Conservation (phyloP, 2,797 vertebrate species). For the Malacoctenus gilli region DNA sequence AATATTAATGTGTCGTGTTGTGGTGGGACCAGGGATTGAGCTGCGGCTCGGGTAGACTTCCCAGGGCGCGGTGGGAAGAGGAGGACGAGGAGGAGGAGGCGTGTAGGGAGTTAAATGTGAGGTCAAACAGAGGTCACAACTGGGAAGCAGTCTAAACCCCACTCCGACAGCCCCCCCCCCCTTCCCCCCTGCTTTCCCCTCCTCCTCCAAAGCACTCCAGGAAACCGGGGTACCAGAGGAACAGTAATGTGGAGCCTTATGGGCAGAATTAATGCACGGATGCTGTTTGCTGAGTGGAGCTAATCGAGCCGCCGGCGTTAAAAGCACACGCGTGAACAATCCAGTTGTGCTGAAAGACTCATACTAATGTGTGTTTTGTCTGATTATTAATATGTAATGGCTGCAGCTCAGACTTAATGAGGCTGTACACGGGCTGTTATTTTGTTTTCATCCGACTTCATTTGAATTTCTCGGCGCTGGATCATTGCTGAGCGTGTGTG, state of each 20-base stretch:
- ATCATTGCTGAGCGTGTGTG: slow-evolving; percentile 50
- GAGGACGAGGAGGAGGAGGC: slow-evolving; percentile 30
- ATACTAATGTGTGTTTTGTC: slow-evolving; percentile 53
- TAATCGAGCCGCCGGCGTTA: slow-evolving; percentile 50
- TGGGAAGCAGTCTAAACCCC: slow-evolving; percentile 57
- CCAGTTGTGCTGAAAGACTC: slow-evolving; percentile 40
- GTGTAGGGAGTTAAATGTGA: slow-evolving; percentile 60
- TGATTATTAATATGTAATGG: slow-evolving; percentile 52
- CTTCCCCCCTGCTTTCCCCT: no score
- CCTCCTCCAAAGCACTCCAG: slow-evolving; percentile 55
- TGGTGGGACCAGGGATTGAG: slow-evolving; percentile 44
- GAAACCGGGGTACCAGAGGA: slow-evolving; percentile 52
- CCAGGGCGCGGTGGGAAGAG: slow-evolving; percentile 35
- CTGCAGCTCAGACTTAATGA: slow-evolving; percentile 36
- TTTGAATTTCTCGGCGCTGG: slow-evolving; percentile 48
- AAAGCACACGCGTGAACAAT: slow-evolving; percentile 28
- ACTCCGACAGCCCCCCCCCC: slow-evolving; percentile 15
- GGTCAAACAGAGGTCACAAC: slow-evolving; percentile 74
- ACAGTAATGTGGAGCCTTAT: slow-evolving; percentile 32
- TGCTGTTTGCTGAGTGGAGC: slow-evolving; percentile 45
- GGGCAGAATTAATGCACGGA: slow-evolving; percentile 51
- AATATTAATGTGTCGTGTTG: slow-evolving; percentile 73
- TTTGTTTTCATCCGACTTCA: slow-evolving; percentile 17
- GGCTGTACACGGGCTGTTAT: slow-evolving; percentile 18
- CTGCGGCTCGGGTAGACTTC: slow-evolving; percentile 34